Evolutionary conservation across 2,113 vertebrate species (phyloP), one percentile per base, ranked within the genome.

Genomic region (Aspidoscelis tigris): DNA sequence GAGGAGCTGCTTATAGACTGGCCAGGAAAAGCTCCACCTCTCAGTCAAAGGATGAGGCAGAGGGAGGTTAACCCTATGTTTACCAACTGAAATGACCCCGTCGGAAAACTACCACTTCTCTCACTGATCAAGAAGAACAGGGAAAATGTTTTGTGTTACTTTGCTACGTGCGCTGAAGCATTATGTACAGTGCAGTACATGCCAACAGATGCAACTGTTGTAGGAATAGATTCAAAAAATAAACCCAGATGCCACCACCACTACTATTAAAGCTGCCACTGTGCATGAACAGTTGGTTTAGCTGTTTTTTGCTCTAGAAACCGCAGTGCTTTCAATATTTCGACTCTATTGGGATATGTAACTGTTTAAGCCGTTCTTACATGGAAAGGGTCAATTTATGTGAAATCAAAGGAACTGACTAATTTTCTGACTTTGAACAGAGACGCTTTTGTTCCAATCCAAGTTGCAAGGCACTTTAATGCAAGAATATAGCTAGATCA

Each of bases 371-470:
- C 41, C 39, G 2, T 0, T 83, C 87, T 82, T 86, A 80, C 86
- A 33, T 79, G 93, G 70, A 88, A 91, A 89, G 80, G 83, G 79
- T 88, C 76, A 87, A 71, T 92, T 84, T 88, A 89, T 74, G 47
- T 47, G 81, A 92, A 91, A 89, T 89, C 80, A 85, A 84, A 92
- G 87, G 44, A 78, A 81, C 12, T 84, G 85, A 87, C 93, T 91
- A 90, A 93, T 93, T 66, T 88, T 79, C 86, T 89, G 76, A 82
- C 22, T 89, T 84, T 87, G 80, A 89, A 95, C 86, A 95, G 90
- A 92, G 89, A n/a, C 9, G 64, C 78, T 75, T 85, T 87, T 94
- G 86, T 94, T 92, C 84, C 65, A 79, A 44, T 53, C 91, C 81
- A 83, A 89, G 86, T 82, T 90, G 86, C 88, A 86, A 89, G 89